Evolutionary conservation across 2,797 vertebrate genomes (phyloP), one percentile per base, ranked within the genome.

Genomic region (Euphonia xanthogaster): DNA sequence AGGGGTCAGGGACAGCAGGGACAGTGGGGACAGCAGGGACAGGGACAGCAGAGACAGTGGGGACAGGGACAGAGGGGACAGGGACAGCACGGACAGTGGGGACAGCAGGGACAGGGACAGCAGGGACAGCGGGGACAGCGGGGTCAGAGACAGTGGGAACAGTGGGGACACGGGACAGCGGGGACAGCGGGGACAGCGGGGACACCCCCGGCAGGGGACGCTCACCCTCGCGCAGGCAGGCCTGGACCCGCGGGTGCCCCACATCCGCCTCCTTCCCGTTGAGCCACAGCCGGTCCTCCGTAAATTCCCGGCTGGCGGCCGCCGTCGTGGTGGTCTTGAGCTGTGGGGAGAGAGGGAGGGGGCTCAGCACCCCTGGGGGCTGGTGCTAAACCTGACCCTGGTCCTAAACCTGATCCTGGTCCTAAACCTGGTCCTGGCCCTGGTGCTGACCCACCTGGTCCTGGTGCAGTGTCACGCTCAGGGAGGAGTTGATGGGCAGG

Each of bases 381-480:
- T 4, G n/a, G 8, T 57, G 22, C 55, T 35, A 57, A 35, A 55
- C n/a, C n/a, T 8, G 14, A 14, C 24, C n/a, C 31, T 54, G 13
- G 6, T n/a, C 13, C 51, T 6, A 14, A 22, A 1, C n/a, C 35
- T 3, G n/a, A 6, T 5, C 37, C 7, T 3, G 25, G 7, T 18
- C 27, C 20, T 7, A 17, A 47, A 5, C 35, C 44, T 20, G 6
- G 28, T 4, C 45, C 51, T 16, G 55, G 6, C 7, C 33, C 23
- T 4, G 22, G 16, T 8, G 28, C 30, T 9, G 55, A 21, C 83
- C 95, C 80, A 86, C 99, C 99, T 99, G 99, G 81, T 99, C 99
- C 98, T 99, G 99, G 96, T 99, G 98, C 95, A 99, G 87, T 0
- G 99, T 99, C 78, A 99, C 98, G 8, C 99, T 99, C 91, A 99